A percentile compares a stretch with the other conserved stretches of the same genome.
Conservation (phyloP, 64 coral and sea anemone genomes). For the Montipora capricornis region DNA sequence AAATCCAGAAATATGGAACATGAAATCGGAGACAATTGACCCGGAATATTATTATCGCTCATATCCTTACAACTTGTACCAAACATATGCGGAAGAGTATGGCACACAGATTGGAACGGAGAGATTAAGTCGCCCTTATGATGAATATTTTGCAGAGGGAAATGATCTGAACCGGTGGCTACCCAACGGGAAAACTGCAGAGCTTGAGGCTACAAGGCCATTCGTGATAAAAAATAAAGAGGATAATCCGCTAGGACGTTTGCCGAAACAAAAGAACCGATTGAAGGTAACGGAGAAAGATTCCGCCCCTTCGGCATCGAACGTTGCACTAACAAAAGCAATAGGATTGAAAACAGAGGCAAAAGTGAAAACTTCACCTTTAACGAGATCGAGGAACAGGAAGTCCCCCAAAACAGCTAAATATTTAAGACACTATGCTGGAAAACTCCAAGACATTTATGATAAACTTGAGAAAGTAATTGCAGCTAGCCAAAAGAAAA, state of each 20-base stretch:
- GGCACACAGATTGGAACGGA: neutral
- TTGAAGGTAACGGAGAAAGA: neutral
- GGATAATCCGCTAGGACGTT: neutral
- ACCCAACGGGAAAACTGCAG: neutral
- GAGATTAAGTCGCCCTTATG: neutral
- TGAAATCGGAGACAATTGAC: neutral
- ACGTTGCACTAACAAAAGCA: neutral
- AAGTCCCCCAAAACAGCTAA: neutral
- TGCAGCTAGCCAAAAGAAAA: conserved; percentile 24
- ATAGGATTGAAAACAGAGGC: neutral
- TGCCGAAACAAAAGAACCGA: neutral
- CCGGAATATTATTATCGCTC: conserved; percentile 3
- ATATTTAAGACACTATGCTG: conserved; percentile 24
- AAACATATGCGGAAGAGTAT: neutral
- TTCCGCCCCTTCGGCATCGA: neutral
- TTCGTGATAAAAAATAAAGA: neutral
- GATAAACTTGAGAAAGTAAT: conserved; percentile 63
- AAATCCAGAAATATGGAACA: neutral
- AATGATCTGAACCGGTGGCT: neutral
- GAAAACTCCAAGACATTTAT: conserved; percentile 68
- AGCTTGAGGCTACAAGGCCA: neutral
- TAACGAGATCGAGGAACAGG: neutral
- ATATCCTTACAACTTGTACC: neutral
- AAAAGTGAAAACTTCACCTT: too few relatives aligned
- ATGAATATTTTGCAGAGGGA: neutral